Evolutionary conservation across 1,140 invertebrate genomes (phyloP).

Genomic region (Luehdorfia chinensis): DNA sequence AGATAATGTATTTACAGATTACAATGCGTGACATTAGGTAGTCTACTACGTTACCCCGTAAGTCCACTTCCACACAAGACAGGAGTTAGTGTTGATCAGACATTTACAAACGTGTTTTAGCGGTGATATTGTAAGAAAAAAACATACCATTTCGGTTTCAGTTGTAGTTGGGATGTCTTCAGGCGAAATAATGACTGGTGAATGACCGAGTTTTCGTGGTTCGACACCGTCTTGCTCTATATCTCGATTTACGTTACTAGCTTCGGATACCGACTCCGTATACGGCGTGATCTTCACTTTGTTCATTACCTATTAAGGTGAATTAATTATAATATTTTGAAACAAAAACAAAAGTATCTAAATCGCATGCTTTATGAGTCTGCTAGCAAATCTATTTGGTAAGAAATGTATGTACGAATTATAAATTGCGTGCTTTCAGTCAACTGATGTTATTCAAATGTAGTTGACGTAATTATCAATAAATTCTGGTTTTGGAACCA

Average conservation of each 20-base stretch:
- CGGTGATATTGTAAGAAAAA: conserved; percentile 10
- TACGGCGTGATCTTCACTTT: conserved; percentile 60
- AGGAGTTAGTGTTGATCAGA: conserved; percentile 23
- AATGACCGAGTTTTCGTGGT: conserved; percentile 1
- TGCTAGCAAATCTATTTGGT: no score
- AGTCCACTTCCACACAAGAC: conserved; percentile 27
- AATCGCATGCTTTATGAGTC: conserved; percentile 3
- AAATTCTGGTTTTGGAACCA: no score
- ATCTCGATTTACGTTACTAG: conserved; percentile 37
- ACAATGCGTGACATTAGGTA: conserved; percentile 16
- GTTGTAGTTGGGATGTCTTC: conserved; percentile 46
- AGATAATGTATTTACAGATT: conserved; percentile 16
- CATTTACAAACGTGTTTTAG: conserved; percentile 22
- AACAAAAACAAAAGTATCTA: no score
- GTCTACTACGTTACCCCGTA: conserved; percentile 5
- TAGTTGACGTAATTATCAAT: no score
- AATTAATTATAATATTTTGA: not conserved
- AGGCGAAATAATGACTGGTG: conserved; percentile 28
- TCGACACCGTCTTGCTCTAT: conserved; percentile 14
- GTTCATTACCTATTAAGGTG: conserved; percentile 24
- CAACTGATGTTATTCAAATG: no score
- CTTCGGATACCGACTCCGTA: conserved; percentile 46
- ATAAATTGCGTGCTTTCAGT: no score
- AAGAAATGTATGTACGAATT: no score
- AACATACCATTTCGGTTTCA: conserved; percentile 54